Base-by-base conservation (phyloP, 2,888 invertebrate genomes). In the Hyppa rectilinea region DNA sequence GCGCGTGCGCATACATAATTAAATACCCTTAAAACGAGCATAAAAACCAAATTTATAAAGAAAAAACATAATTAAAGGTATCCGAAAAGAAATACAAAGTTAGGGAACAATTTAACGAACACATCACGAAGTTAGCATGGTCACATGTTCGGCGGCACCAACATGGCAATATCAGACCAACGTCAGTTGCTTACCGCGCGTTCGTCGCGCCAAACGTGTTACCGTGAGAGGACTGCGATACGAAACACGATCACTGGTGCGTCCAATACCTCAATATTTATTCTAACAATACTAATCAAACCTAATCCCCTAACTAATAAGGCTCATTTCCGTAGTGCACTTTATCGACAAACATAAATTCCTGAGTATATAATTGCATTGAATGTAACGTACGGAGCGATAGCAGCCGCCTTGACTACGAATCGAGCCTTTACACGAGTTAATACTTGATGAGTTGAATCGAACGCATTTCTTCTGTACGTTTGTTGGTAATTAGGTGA, bases 101-200 rank as follows among this genome's bases (percentile, higher is more conserved):
- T 79, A 69, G 61, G 79, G 70, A 88, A 86, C 82, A 87, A 84
- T 87, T 88, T 89, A 91, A 92, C 89, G 89, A 88, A 88, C 91
- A 86, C 89, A 90, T 92, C 92, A 92, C 91, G 92, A 92, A 92
- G 90, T 88, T 87, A 83, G 78, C 89, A 85, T 88, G 89, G 91
- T 95, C 95, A 95, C 95, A 94, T 95, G 95, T 84, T 88, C 89
- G 86, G 90, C 78, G 87, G 89, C 90, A 92, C 94, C 95, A 95
- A 94, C 94, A 90, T 93, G 81, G 85, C 89, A 87, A 88, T 83
- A 86, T 84, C 71, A 78, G 70, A 72, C 66, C 69, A 84, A 83
- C 84, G 83, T 89, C 92, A 94, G 94, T 95, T 88, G 82, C 85
- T 88, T 86, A 83, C 85, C 87, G 94, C 94, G 95, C 94, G 94